Conservation (phyloP, 2,797 vertebrate species). For the Tenualosa ilisha region DNA sequence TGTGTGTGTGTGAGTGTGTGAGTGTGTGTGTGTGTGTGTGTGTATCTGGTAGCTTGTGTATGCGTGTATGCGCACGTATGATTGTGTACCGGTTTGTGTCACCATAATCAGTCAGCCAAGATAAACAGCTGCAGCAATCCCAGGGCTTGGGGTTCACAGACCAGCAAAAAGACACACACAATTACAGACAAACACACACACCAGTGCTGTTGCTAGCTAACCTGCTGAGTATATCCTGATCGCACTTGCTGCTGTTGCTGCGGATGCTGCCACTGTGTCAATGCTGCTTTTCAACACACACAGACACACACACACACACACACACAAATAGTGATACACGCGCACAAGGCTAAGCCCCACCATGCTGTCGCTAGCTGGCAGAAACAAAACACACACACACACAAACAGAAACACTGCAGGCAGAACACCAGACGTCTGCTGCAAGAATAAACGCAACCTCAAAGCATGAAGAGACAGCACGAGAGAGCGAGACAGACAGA, state of each 20-base stretch:
- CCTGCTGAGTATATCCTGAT: conserved; percentile 68
- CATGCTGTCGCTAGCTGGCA: conserved; percentile 28
- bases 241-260: conserved; percentile 68
- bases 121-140: conserved; percentile 69
- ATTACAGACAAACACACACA: conserved; percentile 26
- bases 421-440: conserved; percentile 59
- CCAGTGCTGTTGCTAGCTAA: conserved; percentile 61
- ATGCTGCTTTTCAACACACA: conserved; percentile 55
- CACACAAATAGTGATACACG: neutral
- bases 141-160: conserved; percentile 31
- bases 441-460: neutral
- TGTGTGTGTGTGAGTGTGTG: neutral
- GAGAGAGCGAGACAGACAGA: conserved; percentile 35
- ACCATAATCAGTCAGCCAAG: conserved; percentile 71
- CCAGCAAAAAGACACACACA: conserved; percentile 30
- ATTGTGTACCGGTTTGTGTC: conserved; percentile 61
- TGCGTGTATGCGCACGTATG: conserved; percentile 16
- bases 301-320: neutral
- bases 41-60: neutral
- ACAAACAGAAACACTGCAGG: conserved; percentile 64
- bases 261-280: conserved; percentile 70
- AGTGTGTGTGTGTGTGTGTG: neutral
- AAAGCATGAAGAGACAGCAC: conserved; percentile 45
- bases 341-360: neutral
- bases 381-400: conserved; percentile 59